A percentile compares a stretch with the other conserved stretches of the same genome.
These are phyloP conservation scores for Pangasius sanitwongsei DNA, from an alignment of 2,797 vertebrate species.

Conservation along the genomic window DNA sequence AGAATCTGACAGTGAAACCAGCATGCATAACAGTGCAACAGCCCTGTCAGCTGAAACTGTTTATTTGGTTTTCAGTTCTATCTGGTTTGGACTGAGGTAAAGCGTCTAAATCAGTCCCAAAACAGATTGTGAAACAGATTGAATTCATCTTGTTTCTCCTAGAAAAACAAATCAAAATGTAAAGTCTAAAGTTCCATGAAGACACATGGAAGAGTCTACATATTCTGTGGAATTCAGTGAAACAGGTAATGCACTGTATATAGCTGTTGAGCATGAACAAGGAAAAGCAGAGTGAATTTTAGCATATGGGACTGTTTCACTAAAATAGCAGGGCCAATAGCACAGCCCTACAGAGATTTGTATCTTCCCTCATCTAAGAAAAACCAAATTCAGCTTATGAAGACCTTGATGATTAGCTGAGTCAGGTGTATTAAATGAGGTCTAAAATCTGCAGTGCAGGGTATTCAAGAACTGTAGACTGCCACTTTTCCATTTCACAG, in stretches of 20 bases:
- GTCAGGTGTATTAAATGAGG: background rate
- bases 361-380: background rate
- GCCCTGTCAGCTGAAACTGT: background rate
- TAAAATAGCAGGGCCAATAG: background rate
- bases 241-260: background rate
- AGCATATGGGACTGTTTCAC: background rate
- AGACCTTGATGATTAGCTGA: conserved; percentile 20
- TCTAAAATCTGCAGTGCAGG: conserved; percentile 8
- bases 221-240: background rate
- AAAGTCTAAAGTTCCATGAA: background rate
- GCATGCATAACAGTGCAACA: background rate
- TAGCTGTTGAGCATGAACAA: background rate
- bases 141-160: no score
- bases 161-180: background rate
- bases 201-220: background rate
- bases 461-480: background rate
- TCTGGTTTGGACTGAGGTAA: background rate
- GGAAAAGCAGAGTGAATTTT: background rate
- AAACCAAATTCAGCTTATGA: background rate
- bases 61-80: background rate
- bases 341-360: background rate
- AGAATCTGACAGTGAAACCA: conserved; percentile 6
- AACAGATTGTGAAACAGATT: background rate
- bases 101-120: background rate
- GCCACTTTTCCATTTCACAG: conserved; percentile 10